Base-by-base conservation (phyloP, 2,888 invertebrate species). In the Nemoura dubitans region DNA sequence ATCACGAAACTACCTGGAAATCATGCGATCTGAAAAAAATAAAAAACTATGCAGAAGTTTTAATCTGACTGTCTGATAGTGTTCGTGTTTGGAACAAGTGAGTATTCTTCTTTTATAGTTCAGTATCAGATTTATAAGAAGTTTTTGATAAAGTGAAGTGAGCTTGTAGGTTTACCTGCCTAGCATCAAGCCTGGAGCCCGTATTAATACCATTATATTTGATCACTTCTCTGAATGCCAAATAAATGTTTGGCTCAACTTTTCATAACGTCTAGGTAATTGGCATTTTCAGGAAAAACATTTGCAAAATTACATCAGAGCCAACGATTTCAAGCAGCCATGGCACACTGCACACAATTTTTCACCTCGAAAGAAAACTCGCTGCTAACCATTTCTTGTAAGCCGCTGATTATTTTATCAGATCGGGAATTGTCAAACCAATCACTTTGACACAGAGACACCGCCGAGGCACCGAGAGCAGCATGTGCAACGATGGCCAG, bases 1-100 rank as follows among this genome's bases (percentile, higher is more conserved):
- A 59, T 59, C 59, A 59, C 59, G 59, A 59, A 59, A 59, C 59
- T 59, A 59, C 59, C 59, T 59, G 59, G 59, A 59, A 59, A 59
- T 59, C 59, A 59, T 59, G 59, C 59, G 59, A 59, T 59, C 59
- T 59, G 59, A 59, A 59, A 21, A 21, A 59, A 59, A 59, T 7
- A 36, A 36, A 36, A 36, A 36, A 36, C 5, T 36, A 59, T 59
- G 36, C 59, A 59, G 59, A 59, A 59, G 59, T 59, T 59, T 59
- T 59, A 59, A 59, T 59, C 21, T 59, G 59, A 36, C 14, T 14
- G 21, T 7, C 59, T 59, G 59, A 59, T 59, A 59, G 14, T 16
- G 59, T 59, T 59, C 59, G 59, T 59, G 59, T 21, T 36, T 1
- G 59, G 59, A 59, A 59, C 59, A 59, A 21, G 59, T 21, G 3